These are phyloP conservation scores for Euwallacea similis DNA, from an alignment of 1,140 invertebrate species.

Conservation along the genomic window DNA sequence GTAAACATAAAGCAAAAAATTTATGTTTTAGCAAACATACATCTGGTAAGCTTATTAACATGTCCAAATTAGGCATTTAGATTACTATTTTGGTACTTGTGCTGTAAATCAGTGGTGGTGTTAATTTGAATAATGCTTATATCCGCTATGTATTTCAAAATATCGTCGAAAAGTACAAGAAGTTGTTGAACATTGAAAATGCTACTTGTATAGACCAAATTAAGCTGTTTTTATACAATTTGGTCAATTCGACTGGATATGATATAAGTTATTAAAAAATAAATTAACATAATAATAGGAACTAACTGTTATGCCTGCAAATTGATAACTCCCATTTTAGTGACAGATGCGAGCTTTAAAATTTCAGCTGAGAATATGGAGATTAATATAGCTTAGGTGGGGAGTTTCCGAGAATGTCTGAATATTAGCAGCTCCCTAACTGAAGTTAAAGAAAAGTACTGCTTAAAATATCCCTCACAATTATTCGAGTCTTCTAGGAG, in stretches of 20 bases:
- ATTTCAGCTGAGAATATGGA: conserved; percentile 19
- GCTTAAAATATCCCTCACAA: no score
- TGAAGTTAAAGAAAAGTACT: conserved; percentile 26
- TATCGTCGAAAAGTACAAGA: background rate
- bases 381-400: conserved; percentile 28
- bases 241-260: conserved; percentile 1
- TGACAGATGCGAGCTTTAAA: conserved; percentile 34
- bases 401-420: conserved; percentile 25
- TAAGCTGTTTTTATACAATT: conserved; percentile 3
- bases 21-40: no score
- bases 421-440: background rate
- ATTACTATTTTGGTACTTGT: no score
- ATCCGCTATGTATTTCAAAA: no score
- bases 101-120: no score
- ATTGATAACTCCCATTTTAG: no score
- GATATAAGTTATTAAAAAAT: conserved; percentile 16
- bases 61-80: no score
- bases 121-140: no score
- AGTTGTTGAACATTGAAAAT: background rate
- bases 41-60: no score
- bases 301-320: background rate
- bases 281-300: background rate
- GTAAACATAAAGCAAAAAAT: no score
- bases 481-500: conserved; percentile 6
- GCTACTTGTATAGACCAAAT: conserved; percentile 1